These are phyloP conservation scores for Rhadinocentrus ornatus DNA, from an alignment of 2,797 vertebrate species.

Conservation along the genomic window DNA sequence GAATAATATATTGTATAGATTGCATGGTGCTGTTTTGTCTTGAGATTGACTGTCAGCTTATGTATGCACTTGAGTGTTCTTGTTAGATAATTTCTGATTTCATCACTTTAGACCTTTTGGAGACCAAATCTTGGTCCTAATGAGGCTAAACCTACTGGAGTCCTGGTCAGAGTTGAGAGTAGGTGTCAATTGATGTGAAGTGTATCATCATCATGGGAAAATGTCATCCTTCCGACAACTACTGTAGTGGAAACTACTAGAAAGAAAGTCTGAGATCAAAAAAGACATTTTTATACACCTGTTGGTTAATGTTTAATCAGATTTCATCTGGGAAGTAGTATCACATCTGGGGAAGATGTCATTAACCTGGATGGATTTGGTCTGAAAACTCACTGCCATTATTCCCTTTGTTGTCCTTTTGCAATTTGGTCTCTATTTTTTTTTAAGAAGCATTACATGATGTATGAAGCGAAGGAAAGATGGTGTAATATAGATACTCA, in stretches of 20 bases:
- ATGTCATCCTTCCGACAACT: background rate
- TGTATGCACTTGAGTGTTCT: too few species aligned
- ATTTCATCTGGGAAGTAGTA: background rate
- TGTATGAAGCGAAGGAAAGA: background rate
- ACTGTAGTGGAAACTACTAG: background rate
- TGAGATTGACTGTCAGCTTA: too few species aligned
- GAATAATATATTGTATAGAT: too few species aligned
- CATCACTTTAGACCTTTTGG: too few species aligned
- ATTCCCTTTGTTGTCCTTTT: background rate
- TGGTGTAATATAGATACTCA: conserved; percentile 9
- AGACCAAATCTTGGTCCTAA: too few species aligned
- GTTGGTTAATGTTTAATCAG: background rate
- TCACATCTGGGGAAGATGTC: background rate
- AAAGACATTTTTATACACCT: background rate
- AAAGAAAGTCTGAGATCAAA: background rate
- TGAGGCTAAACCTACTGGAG: too few species aligned
- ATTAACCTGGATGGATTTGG: background rate
- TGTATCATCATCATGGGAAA: background rate
- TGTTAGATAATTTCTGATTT: too few species aligned
- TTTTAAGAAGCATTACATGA: background rate
- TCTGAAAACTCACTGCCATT: background rate
- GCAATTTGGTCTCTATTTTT: background rate
- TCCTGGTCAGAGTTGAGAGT: too few species aligned
- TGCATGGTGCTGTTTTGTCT: too few species aligned
- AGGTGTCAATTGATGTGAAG: background rate